phyloP scores from a whole-genome alignment of 2,113 vertebrate species.

The Podilymbus podiceps region DNA sequence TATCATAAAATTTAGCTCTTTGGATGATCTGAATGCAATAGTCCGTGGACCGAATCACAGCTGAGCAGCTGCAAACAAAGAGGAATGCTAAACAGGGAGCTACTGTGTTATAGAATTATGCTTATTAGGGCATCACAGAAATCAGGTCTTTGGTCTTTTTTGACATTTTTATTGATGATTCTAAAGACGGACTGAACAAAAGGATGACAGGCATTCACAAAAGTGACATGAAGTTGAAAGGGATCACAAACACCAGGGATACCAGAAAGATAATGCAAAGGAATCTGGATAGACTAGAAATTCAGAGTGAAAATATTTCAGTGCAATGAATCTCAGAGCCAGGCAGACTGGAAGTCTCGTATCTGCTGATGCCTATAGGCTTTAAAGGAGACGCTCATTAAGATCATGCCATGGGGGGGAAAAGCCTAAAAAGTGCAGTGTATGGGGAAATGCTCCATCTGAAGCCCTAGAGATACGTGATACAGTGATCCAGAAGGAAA shows the following conservation, averaged over 20 bases:
- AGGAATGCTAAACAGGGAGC: conserved; percentile 21
- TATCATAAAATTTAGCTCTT: not conserved
- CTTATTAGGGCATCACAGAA: conserved; percentile 33
- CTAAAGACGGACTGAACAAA: conserved; percentile 22
- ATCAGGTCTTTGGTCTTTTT: conserved; percentile 4
- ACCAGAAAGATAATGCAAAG: not conserved
- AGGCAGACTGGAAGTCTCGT: not conserved
- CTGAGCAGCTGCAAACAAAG: not conserved
- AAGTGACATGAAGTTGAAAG: conserved; percentile 16
- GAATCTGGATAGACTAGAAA: not conserved
- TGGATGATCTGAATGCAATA: conserved; percentile 3
- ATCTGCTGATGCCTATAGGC: not conserved
- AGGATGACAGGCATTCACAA: conserved; percentile 18
- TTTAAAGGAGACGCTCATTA: not conserved
- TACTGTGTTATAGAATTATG: not conserved
- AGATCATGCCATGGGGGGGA: not conserved
- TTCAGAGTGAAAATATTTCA: not conserved
- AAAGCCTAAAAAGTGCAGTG: not conserved
- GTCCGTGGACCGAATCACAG: conserved; percentile 2
- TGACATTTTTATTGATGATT: conserved; percentile 41
- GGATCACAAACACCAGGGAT: not conserved
- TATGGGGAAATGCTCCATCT: not conserved
- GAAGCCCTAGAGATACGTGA: not conserved
- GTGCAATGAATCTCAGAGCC: not conserved
- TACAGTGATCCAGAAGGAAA: not conserved